phyloP scores from a whole-genome alignment of 2,888 invertebrate genomes.

The Merodon equestris region DNA sequence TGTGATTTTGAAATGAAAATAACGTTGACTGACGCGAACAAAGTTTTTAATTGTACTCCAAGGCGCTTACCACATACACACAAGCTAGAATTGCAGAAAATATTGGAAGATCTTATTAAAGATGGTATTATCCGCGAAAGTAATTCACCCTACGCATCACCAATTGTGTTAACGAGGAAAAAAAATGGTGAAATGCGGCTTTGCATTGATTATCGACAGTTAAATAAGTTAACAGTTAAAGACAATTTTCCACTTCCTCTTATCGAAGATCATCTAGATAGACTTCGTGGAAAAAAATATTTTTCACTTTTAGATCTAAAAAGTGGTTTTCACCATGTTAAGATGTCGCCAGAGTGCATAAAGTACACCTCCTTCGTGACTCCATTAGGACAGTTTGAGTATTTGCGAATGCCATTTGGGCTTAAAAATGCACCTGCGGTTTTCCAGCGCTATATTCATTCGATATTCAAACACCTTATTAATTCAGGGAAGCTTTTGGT shows the following conservation, averaged over 20 bases:
- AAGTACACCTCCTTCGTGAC: conserved; percentile 2
- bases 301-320: not conserved
- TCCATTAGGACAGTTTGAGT: conserved; percentile 1
- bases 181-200: conserved; percentile 58
- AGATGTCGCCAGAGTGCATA: not conserved
- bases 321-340: conserved; percentile 6
- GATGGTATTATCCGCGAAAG: conserved; percentile 50
- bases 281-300: not conserved
- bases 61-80: conserved; percentile 36
- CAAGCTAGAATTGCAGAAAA: conserved; percentile 24
- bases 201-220: conserved; percentile 57
- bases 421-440: conserved; percentile 12
- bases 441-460: conserved; percentile 15
- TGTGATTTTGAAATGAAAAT: not conserved
- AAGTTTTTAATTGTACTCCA: conserved; percentile 35
- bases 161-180: conserved; percentile 62
- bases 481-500: conserved; percentile 13
- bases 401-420: conserved; percentile 15
- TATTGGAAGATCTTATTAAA: conserved; percentile 37
- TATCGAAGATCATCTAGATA: conserved; percentile 2
- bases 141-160: conserved; percentile 62
- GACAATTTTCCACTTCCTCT: not conserved
- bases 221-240: not conserved
- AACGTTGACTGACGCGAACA: not conserved
- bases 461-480: conserved; percentile 1